A percentile compares a stretch with the other conserved stretches of the same genome.
Conservation (phyloP, 2,888 invertebrate genomes). For the Cancer borealis region DNA sequence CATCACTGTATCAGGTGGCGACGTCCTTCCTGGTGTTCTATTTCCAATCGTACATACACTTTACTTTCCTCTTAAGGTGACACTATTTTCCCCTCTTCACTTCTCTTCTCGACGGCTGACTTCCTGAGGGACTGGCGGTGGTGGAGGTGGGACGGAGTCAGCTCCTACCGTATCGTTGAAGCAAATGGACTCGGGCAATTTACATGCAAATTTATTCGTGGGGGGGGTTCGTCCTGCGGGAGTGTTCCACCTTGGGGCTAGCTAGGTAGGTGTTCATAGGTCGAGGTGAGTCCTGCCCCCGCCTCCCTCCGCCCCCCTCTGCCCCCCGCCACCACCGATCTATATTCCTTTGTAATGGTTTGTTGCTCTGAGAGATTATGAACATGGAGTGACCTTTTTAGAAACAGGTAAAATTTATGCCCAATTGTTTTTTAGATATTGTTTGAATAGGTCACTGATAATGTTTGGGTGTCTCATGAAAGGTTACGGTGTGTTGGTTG, state of each 20-base stretch:
- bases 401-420: too few relatives aligned
- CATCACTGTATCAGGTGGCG: neutral
- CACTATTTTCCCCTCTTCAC: neutral
- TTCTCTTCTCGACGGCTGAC: neutral
- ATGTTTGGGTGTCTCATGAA: too few relatives aligned
- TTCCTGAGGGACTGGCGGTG: neutral
- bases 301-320: too few relatives aligned
- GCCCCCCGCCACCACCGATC: too few relatives aligned
- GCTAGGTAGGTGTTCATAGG: too few relatives aligned
- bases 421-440: too few relatives aligned
- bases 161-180: conserved; percentile 14
- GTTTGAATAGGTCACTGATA: too few relatives aligned
- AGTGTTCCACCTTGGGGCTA: neutral
- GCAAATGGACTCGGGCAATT: conserved; percentile 14
- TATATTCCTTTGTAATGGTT: too few relatives aligned
- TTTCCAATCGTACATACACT: neutral
- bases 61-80: neutral
- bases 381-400: too few relatives aligned
- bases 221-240: neutral
- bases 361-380: too few relatives aligned
- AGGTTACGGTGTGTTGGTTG: too few relatives aligned
- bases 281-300: too few relatives aligned
- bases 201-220: conserved; percentile 29
- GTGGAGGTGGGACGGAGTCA: neutral
- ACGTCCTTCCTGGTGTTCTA: neutral